These are phyloP conservation scores for Eucidaris tribuloides DNA, from an alignment of 35 echinoderm and acorn worm genomes.

Conservation along the genomic window DNA sequence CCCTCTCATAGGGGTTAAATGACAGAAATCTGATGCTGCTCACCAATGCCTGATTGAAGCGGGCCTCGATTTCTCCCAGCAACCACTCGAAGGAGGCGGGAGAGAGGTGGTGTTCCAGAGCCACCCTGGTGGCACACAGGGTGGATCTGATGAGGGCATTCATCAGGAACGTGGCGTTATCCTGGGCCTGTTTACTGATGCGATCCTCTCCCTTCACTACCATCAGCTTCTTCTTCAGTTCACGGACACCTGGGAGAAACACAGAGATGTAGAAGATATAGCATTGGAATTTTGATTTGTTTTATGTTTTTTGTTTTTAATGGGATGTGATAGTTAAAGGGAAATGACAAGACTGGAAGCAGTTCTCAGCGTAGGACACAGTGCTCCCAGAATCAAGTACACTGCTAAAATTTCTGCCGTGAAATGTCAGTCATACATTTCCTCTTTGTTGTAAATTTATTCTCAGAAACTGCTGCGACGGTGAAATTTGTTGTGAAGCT, in stretches of 20 bases:
- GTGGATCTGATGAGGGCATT: constrained; percentile 84
- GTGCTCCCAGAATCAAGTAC: no score
- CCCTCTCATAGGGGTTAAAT: no score
- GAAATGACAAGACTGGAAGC: no score
- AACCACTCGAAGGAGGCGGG: constrained; percentile 91
- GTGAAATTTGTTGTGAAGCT: no score
- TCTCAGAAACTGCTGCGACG: no score
- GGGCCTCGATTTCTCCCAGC: constrained; percentile 92
- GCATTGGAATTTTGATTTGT: not conserved
- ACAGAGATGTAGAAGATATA: not conserved
- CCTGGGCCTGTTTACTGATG: constrained; percentile 93
- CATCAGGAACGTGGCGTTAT: constrained; percentile 90
- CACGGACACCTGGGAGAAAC: constrained; percentile 48
- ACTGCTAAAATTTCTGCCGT: no score
- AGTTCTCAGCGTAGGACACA: no score
- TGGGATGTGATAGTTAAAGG: no score
- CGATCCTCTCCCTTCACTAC: constrained; percentile 91
- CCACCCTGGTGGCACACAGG: constrained; percentile 59
- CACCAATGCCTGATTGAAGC: constrained; percentile 90
- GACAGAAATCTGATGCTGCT: not conserved
- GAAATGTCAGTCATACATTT: no score
- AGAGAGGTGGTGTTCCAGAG: constrained; percentile 76
- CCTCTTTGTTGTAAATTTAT: no score
- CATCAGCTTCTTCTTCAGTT: constrained; percentile 69
- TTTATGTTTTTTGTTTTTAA: no score